Percentiles rank a stretch among this genome's conserved stretches.
Evolutionary conservation across 2,888 invertebrate species (phyloP).

Genomic region (Aporophyla nigra): DNA sequence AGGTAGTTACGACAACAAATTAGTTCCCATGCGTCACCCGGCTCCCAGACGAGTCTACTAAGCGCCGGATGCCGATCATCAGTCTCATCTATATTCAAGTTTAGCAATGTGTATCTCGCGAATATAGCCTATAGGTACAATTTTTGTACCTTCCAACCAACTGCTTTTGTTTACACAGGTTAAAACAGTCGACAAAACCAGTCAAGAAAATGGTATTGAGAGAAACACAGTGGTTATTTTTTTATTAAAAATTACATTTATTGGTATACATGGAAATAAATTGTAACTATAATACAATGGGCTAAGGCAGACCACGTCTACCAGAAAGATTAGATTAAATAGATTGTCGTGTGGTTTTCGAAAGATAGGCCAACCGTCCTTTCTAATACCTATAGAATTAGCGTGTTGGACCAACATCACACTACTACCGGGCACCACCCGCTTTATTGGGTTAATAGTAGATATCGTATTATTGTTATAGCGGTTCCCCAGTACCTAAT

Average conservation of each 20-base stretch:
- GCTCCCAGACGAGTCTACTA: neutral
- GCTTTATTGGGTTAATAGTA: neutral
- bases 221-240: slow-evolving; percentile 13
- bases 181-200: neutral
- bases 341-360: slow-evolving; percentile 29
- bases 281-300: slow-evolving; percentile 49
- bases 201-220: neutral
- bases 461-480: neutral
- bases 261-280: slow-evolving; percentile 39
- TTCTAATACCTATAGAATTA: neutral
- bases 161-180: neutral
- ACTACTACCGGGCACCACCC: slow-evolving; percentile 3
- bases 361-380: slow-evolving; percentile 9
- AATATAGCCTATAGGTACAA: neutral
- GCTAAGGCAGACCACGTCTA: slow-evolving; percentile 36
- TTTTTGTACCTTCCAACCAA: neutral
- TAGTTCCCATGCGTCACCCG: neutral
- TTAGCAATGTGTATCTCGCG: neutral
- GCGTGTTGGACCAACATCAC: slow-evolving; percentile 11
- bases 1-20: neutral
- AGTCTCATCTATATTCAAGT: neutral
- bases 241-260: slow-evolving; percentile 43
- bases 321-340: slow-evolving; percentile 17
- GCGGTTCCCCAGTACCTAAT: neutral
- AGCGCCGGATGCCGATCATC: neutral